Evolutionary conservation across 2,797 vertebrate species (phyloP).

Genomic region (Microcaecilia unicolor): DNA sequence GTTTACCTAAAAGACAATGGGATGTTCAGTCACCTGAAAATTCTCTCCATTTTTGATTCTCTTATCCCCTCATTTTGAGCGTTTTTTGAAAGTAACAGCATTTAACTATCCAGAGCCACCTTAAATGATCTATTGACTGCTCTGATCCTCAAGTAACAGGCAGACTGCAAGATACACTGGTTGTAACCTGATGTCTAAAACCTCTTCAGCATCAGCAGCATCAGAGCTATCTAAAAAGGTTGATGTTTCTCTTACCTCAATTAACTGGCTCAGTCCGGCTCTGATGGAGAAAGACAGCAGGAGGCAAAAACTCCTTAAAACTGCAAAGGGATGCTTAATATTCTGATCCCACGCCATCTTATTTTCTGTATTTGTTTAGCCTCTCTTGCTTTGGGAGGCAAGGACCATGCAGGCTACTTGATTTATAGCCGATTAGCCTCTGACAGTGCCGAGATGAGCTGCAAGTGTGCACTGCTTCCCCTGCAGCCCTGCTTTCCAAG

Average conservation of each 20-base stretch:
- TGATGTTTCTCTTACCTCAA: slow-evolving; percentile 23
- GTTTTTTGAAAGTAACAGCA: background rate
- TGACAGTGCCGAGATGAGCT: background rate
- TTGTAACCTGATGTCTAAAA: background rate
- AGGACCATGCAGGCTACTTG: background rate
- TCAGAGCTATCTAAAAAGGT: accelerated
- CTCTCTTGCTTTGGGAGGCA: background rate
- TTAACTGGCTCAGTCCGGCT: slow-evolving; percentile 22
- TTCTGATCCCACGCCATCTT: slow-evolving; percentile 32
- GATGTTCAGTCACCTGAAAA: too few species aligned
- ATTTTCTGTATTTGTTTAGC: background rate
- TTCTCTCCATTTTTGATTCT: too few species aligned
- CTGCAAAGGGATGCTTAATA: background rate
- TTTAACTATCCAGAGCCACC: slow-evolving; percentile 2
- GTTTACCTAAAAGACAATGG: too few species aligned
- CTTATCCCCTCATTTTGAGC: too few species aligned
- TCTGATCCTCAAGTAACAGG: background rate
- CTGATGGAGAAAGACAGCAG: slow-evolving; percentile 10
- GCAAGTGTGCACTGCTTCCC: background rate
- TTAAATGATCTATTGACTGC: slow-evolving; percentile 4
- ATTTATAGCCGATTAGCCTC: background rate
- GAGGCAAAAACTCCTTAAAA: background rate
- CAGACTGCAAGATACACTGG: background rate
- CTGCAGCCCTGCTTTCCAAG: background rate
- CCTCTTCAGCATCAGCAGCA: accelerated